Evolutionary conservation across 2,113 vertebrate genomes (phyloP), one percentile per base, ranked within the genome.

Genomic region (Phainopepla nitens): DNA sequence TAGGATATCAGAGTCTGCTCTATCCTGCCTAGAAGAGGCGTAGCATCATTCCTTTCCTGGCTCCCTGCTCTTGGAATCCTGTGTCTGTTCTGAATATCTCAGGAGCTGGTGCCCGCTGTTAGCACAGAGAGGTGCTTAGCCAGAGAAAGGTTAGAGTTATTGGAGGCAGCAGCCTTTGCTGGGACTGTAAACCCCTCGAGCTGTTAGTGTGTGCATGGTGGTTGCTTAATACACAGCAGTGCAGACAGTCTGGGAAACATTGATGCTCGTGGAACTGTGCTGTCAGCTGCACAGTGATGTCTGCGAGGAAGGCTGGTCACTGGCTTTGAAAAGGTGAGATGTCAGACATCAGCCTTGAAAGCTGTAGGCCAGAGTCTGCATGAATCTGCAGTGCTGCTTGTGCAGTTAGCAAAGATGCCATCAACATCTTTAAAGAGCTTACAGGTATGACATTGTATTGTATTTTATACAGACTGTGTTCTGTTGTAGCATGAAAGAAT

Each of bases 131-230:
- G 22, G 8, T 69, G 53, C 24, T 14, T 50, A 56, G 41, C 19
- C 36, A 36, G 35, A 65, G 53, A 76, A 58, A 21, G 7, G 16
- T 3, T 77, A 60, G 24, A 42, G 18, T 85, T 88, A 19, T 20
- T 50, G 75, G 8, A 60, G 44, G 35, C 33, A 75, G 16, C 31
- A 61, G 24, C 64, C n/a, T 91, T 87, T 5, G 4, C 47, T 84
- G 47, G 24, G 51, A 18, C 33, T 70, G 24, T n/a, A 16, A 7
- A 7, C 7, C 6, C 8, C 28, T 50, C 0, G 0, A 54, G 41
- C 36, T 90, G 6, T n/a, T 65, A 31, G 41, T 25, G 39, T 24
- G 44, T 62, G 9, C 1, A 0, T 35, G 8, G 25, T 56, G 6
- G 15, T 64, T 28, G 22, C 81, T 64, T 51, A 35, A 91, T 90